Evolutionary conservation across 2,797 vertebrate species (phyloP), one percentile per base, ranked within the genome.

Genomic region (Halcyon smyrnensis): DNA sequence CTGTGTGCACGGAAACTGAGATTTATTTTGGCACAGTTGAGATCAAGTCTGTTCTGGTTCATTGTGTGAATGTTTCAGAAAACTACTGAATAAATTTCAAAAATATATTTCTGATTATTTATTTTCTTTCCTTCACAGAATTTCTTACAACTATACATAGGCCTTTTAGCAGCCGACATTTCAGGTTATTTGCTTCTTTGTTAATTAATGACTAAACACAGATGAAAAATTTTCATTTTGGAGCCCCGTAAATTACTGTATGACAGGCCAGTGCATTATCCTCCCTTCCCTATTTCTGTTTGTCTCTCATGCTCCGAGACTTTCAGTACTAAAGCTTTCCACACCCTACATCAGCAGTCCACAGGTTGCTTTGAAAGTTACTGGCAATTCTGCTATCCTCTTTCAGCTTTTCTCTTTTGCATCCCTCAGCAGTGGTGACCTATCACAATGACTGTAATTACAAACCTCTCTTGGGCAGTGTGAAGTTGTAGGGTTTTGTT

Each of bases 371-470:
- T 84, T 95, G 74, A 94, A 88, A 93, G 37, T 90, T 93, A 28
- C 73, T 75, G 63, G 59, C 48, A 91, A 48, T 71, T 77, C 75
- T 84, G 15, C 68, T 64, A 63, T 73, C 80, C 32, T 54, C 54
- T 90, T 90, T 89, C 51, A 81, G 76, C 59, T 90, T 84, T 87
- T 79, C 39, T 76, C 30, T 93, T 94, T 64, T 90, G 48, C 56
- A 67, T 85, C 36, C 23, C 51, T 93, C 60, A 74, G 90, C 86
- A 56, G 39, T 36, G 39, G 41, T 74, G 86, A 82, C 78, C 59
- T 90, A 69, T 71, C 84, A 83, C 39, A 69, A 62, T 30, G 70
- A 81, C 67, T 86, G 85, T 64, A 94, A 95, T 89, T 88, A 93
- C 62, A 95, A 96, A 86, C 45, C 34, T 73, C 65, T 75, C 54